A percentile compares a stretch with the other conserved stretches of the same genome.
phyloP scores from a whole-genome alignment of 2,797 vertebrate species.

The Coluber constrictor region DNA sequence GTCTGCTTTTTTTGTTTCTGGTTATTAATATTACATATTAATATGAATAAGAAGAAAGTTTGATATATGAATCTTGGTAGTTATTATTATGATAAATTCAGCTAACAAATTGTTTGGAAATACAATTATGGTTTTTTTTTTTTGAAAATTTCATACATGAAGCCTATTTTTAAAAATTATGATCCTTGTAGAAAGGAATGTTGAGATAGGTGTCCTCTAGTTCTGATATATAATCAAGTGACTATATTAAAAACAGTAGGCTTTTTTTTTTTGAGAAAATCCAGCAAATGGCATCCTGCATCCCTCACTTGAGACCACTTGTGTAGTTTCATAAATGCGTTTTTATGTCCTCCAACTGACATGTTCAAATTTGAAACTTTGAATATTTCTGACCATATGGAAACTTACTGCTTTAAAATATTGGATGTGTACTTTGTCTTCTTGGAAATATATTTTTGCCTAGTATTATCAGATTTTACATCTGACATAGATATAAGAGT shows the following conservation, averaged over 20 bases:
- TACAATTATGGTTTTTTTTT: not conserved
- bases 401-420: not conserved
- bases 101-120: not conserved
- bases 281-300: not conserved
- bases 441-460: not conserved
- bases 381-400: not conserved
- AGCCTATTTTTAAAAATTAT: not conserved
- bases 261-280: not conserved
- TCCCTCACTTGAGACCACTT: not conserved
- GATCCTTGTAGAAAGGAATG: not conserved
- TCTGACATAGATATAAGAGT: not conserved
- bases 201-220: not conserved
- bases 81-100: not conserved
- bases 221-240: not conserved
- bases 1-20: not conserved
- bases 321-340: not conserved
- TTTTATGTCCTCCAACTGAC: not conserved
- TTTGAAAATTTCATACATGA: not conserved
- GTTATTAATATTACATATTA: too few relatives aligned
- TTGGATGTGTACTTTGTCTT: not conserved
- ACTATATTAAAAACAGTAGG: not conserved
- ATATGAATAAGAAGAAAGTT: not conserved
- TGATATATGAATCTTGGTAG: not conserved
- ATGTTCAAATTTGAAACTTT: not conserved
- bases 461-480: not conserved